Evolutionary conservation across 2,888 invertebrate species (phyloP), one percentile per base, ranked within the genome.

Genomic region (Tenthredo livida): DNA sequence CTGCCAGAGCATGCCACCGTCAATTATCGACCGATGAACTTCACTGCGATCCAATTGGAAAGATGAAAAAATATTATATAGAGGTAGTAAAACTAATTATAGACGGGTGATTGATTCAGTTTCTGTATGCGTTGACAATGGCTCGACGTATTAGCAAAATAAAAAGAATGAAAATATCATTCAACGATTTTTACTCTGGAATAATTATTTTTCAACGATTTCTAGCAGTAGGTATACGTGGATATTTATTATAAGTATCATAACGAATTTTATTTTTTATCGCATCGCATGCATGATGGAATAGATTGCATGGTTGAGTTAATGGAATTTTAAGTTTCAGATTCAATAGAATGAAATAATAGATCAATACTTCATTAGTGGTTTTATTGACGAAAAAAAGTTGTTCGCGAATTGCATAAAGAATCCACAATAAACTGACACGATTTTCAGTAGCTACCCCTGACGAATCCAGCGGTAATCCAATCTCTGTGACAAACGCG

Each of bases 381-480:
- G 4, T 73, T 40, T 21, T 21, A 21, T 43, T 6, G n/a, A 43
- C 21, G 10, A 21, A 6, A 70, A 43, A 43, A 43, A 43, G 21
- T 2, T 25, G 10, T 43, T 43, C 25, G 9, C 9, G 10, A 43
- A 25, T 12, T 10, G 10, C 15, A 33, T 54, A 77, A 77, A 77
- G 9, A n/a, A 21, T 54, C 77, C 33, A 10, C 33, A 77, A 77
- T 77, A 54, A 54, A n/a, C 77, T 50, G 54, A 77, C 54, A 21
- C 73, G 43, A 43, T 73, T 73, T 73, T 73, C 25, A 43, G 43
- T 73, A 2, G 43, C 5, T 54, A 77, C 29, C 33, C 50, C 50
- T 75, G 12, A 29, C 47, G 75, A 75, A 50, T 75, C 29, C 29
- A 47, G 75, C 37, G 7, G 21, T 61, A 58, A 80, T 80, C 61